Base-by-base conservation (phyloP, 2,113 vertebrate genomes). In the Athene cunicularia region DNA sequence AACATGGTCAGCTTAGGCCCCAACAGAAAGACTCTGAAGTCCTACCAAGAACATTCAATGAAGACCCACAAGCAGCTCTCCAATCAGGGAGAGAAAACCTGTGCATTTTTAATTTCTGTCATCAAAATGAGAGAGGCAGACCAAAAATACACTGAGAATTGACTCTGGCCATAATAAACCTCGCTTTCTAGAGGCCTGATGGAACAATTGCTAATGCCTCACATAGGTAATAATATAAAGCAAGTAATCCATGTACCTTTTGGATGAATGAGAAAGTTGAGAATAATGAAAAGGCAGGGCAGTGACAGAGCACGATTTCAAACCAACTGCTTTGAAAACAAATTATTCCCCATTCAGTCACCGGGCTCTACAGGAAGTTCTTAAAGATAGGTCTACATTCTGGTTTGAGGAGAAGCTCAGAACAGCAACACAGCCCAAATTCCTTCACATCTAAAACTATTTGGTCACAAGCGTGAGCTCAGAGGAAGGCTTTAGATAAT, bases 181-280 rank as follows among this genome's bases (percentile, higher is more conserved):
- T 24, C 74, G 79, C 18, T 67, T 53, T 63, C 70, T 10, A 23
- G 3, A 68, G 26, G 49, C 22, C 14, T 56, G n/a, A 52, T 26
- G 33, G 32, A 92, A 39, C 28, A 47, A 83, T 17, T 79, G 56
- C 22, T 33, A 35, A 66, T 53, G 39, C 53, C 23, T 80, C 45
- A 53, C 15, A 52, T 14, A 9, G 0, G 6, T 5, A 43, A 39
- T 24, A 37, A 22, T 0, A 13, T 2, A 43, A 70, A 9, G 27
- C 35, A 81, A 74, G 52, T 27, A 70, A 71, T 6, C 18, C 81
- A 41, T 35, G 8, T 32, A 32, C 28, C 45, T 71, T 43, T 49
- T 49, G 24, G 41, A 49, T 56, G 49, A 56, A 75, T 15, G 21
- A 60, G 33, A 21, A 70, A 52, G 18, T 7, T 62, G 21, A 79